phyloP scores from a whole-genome alignment of 2,888 invertebrate genomes.

The Dusona sp. region DNA sequence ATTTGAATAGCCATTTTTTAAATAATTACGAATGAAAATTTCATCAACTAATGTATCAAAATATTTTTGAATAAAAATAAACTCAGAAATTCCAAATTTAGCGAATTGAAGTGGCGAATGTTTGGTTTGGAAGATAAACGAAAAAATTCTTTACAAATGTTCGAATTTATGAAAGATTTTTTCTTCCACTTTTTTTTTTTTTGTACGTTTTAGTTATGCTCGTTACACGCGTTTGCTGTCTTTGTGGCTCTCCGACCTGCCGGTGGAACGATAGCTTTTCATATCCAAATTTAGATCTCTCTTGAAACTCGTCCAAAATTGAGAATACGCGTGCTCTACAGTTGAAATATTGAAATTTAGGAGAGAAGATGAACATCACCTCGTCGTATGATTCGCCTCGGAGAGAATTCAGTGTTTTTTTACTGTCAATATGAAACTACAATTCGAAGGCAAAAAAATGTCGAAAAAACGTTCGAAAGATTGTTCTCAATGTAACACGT shows the following conservation, averaged over 20 bases:
- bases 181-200: not conserved
- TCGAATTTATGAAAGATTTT: not conserved
- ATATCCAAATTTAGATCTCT: conserved; percentile 66
- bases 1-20: not conserved
- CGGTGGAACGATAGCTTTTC: conserved; percentile 50
- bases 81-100: not conserved
- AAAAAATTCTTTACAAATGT: not conserved
- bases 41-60: not conserved
- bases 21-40: not conserved
- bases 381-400: not conserved
- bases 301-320: conserved; percentile 67
- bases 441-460: not conserved
- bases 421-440: not conserved
- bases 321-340: conserved; percentile 15
- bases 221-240: conserved; percentile 16
- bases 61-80: not conserved
- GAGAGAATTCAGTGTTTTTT: not conserved
- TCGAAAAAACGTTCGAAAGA: not conserved
- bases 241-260: conserved; percentile 5
- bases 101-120: not conserved
- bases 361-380: not conserved
- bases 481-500: no score
- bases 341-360: conserved; percentile 10
- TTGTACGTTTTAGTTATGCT: conserved; percentile 22
- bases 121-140: not conserved